phyloP scores from a whole-genome alignment of 1,140 invertebrate genomes.

The Calephelis nemesis region DNA sequence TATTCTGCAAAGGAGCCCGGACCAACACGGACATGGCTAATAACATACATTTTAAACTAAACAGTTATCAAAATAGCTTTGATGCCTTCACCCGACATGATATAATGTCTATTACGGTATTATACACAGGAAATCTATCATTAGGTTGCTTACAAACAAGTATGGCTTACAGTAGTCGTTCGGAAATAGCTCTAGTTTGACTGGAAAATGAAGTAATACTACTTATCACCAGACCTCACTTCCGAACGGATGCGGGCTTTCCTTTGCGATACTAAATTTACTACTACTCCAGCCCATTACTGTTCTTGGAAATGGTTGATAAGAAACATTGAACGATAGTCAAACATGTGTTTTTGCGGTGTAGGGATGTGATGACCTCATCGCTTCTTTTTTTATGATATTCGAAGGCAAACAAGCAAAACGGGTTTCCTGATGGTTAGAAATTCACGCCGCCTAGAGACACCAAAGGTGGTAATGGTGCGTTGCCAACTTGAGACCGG shows the following conservation, averaged over 20 bases:
- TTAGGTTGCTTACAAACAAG: constrained; percentile 33
- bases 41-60: background rate
- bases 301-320: constrained; percentile 34
- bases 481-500: too few relatives aligned
- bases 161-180: constrained; percentile 26
- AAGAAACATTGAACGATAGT: constrained; percentile 24
- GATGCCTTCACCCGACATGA: constrained; percentile 22
- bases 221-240: constrained; percentile 40
- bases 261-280: constrained; percentile 40
- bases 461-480: too few relatives aligned
- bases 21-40: background rate
- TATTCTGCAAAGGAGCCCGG: too few relatives aligned
- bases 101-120: constrained; percentile 36
- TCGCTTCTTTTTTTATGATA: background rate
- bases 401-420: too few relatives aligned
- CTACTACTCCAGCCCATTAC: constrained; percentile 19
- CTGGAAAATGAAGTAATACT: constrained; percentile 32
- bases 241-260: constrained; percentile 60
- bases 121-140: constrained; percentile 37
- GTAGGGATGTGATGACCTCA: background rate
- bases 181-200: constrained; percentile 34
- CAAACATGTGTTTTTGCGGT: background rate
- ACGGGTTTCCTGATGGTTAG: too few relatives aligned
- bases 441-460: too few relatives aligned
- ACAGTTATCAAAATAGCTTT: constrained; percentile 6